These are phyloP conservation scores for Lasioglossum calceatum DNA, from an alignment of 2,888 invertebrate species.

Conservation along the genomic window DNA sequence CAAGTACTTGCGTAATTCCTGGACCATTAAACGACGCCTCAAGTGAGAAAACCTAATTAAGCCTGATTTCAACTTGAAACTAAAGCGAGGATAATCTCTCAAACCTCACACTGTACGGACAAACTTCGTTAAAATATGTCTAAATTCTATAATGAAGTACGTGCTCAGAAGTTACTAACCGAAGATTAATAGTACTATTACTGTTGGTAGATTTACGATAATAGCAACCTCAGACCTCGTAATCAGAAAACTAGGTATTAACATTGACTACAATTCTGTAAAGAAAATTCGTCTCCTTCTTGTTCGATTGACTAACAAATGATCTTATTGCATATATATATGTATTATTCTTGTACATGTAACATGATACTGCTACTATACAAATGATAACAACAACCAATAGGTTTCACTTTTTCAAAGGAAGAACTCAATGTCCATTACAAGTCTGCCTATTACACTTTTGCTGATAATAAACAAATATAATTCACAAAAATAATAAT, in stretches of 20 bases:
- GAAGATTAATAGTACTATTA: not conserved
- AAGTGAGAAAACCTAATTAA: conserved; percentile 5
- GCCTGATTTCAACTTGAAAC: not conserved
- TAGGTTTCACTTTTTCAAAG: too few species aligned
- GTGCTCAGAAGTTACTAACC: not conserved
- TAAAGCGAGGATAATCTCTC: not conserved
- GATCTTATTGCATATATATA: not conserved
- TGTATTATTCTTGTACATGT: not conserved
- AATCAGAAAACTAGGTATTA: not conserved
- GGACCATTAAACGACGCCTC: not conserved
- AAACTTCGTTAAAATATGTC: not conserved
- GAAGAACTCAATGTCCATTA: too few species aligned
- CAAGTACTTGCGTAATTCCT: not conserved
- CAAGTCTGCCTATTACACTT: too few species aligned
- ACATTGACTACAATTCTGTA: not conserved
- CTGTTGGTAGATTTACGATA: not conserved
- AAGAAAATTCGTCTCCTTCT: not conserved
- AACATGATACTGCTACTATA: not conserved
- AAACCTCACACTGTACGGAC: not conserved
- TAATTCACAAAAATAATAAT: not conserved
- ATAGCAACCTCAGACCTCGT: not conserved
- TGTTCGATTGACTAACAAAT: not conserved
- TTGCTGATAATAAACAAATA: not conserved
- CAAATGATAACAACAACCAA: not conserved
- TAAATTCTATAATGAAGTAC: not conserved